A percentile compares a stretch with the other conserved stretches of the same genome.
phyloP scores from a whole-genome alignment of 1,140 invertebrate species.

The Zaprionus tsacasi region DNA sequence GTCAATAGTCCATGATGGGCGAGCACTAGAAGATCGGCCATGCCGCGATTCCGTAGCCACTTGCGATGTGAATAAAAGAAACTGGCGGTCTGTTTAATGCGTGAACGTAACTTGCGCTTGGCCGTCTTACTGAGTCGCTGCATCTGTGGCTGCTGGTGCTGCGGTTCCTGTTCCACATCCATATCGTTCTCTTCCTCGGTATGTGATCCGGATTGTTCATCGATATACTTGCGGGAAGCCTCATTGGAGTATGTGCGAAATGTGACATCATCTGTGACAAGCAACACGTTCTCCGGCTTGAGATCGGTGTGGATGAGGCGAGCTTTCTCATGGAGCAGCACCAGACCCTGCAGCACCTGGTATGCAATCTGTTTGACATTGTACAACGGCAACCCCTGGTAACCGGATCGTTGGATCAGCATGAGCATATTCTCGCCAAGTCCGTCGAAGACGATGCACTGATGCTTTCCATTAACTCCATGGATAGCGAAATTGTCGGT shows the following conservation, averaged over 20 bases:
- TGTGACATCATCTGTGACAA: slow-evolving; percentile 93
- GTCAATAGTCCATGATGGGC: slow-evolving; percentile 19
- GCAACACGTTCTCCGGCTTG: slow-evolving; percentile 99
- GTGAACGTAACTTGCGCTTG: slow-evolving; percentile 25
- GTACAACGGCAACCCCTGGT: slow-evolving; percentile 96
- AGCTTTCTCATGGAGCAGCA: slow-evolving; percentile 98
- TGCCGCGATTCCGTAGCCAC: slow-evolving; percentile 47
- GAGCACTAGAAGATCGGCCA: slow-evolving; percentile 46
- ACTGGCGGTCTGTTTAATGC: slow-evolving; percentile 91
- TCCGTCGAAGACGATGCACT: slow-evolving; percentile 99
- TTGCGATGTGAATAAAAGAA: slow-evolving; percentile 59
- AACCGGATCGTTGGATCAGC: slow-evolving; percentile 98
- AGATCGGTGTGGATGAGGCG: slow-evolving; percentile 99
- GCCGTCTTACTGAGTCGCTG: slow-evolving; percentile 40
- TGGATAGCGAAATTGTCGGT: slow-evolving; percentile 98
- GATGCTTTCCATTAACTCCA: slow-evolving; percentile 96
- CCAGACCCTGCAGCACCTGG: slow-evolving; percentile 98
- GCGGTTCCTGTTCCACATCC: background rate
- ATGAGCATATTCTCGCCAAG: slow-evolving; percentile 98
- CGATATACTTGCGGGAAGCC: slow-evolving; percentile 92
- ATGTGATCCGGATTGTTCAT: slow-evolving; percentile 85
- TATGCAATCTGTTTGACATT: slow-evolving; percentile 97
- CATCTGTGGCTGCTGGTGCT: background rate
- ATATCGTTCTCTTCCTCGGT: background rate
- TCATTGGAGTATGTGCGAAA: slow-evolving; percentile 94